These are phyloP conservation scores for Catotricha subobsoleta DNA, from an alignment of 2,888 invertebrate species.

Conservation along the genomic window DNA sequence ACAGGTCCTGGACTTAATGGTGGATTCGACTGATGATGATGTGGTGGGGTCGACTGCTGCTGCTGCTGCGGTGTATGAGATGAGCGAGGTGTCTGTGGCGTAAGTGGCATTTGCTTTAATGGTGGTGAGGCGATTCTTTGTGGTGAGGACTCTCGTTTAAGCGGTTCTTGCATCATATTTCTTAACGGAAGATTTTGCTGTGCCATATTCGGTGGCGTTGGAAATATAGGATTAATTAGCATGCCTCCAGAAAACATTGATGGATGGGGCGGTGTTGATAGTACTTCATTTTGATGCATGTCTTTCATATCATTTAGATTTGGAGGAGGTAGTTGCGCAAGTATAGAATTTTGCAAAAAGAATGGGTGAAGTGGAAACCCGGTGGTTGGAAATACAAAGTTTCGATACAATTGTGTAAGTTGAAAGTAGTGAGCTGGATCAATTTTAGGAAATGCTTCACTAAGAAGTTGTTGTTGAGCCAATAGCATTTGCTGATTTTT, in stretches of 20 bases:
- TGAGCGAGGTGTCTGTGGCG: constrained; percentile 12
- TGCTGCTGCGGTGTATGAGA: constrained; percentile 14
- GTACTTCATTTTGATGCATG: constrained; percentile 1
- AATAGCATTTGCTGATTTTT: constrained; percentile 39
- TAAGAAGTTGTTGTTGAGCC: constrained; percentile 49
- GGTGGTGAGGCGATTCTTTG: constrained; percentile 12
- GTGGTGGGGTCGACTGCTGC: constrained; percentile 9
- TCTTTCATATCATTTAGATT: constrained; percentile 5
- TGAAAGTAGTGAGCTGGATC: constrained; percentile 40
- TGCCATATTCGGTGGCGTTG: constrained; percentile 6
- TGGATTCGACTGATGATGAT: constrained; percentile 11
- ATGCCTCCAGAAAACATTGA: constrained; percentile 54
- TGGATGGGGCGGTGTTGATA: neutral
- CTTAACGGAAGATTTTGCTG: constrained; percentile 1
- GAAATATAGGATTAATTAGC: constrained; percentile 30
- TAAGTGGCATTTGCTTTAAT: constrained; percentile 17
- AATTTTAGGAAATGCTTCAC: constrained; percentile 39
- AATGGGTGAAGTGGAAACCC: constrained; percentile 48
- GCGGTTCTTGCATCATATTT: constrained; percentile 5
- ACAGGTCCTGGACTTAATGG: constrained; percentile 36
- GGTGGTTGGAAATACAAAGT: constrained; percentile 37
- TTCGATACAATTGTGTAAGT: constrained; percentile 40
- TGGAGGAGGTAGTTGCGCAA: constrained; percentile 18
- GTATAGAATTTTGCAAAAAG: constrained; percentile 39
- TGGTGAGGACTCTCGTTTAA: constrained; percentile 4